Evolutionary conservation across 2,797 vertebrate genomes (phyloP).

Genomic region (Anolis apletophallus): DNA sequence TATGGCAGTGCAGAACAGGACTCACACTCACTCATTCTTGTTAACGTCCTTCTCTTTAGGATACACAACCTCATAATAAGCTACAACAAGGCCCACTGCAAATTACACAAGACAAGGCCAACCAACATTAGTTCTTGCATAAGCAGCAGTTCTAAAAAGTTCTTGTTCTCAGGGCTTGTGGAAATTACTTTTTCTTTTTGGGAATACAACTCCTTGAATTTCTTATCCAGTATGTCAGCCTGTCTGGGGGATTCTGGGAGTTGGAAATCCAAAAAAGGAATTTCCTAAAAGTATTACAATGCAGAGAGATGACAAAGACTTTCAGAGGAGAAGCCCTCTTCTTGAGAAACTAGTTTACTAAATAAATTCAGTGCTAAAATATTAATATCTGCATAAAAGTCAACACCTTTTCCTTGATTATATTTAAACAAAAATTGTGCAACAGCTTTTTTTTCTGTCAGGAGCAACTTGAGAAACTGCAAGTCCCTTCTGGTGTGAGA

Average conservation of each 20-base stretch:
- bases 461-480: no score
- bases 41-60: no score
- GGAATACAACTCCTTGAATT: background rate
- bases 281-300: background rate
- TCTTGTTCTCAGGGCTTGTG: background rate
- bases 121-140: background rate
- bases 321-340: conserved; percentile 1
- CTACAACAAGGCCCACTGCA: background rate
- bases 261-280: background rate
- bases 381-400: conserved; percentile 54
- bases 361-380: conserved; percentile 21
- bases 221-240: no score
- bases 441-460: conserved; percentile 54
- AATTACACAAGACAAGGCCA: no score
- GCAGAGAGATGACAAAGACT: conserved; percentile 32
- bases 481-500: no score
- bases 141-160: background rate
- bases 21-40: no score
- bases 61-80: no score
- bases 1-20: no score
- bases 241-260: background rate
- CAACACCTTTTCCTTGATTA: conserved; percentile 41
- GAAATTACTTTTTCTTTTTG: background rate
- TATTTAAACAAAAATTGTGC: conserved; percentile 62
- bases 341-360: conserved; percentile 13